Percentiles rank a stretch among this genome's conserved stretches.
phyloP scores from a whole-genome alignment of 2,888 invertebrate genomes.

The Emmelina monodactyla region DNA sequence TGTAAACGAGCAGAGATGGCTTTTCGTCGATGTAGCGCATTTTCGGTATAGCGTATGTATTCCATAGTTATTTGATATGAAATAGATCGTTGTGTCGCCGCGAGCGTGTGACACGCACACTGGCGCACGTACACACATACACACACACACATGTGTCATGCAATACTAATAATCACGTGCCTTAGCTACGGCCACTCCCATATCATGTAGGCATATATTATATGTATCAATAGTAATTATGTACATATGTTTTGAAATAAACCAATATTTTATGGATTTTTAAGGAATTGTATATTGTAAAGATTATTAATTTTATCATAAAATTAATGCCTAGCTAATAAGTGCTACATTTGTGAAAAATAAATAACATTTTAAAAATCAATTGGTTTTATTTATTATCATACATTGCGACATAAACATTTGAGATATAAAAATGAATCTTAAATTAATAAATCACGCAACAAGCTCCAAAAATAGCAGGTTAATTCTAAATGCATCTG shows the following conservation, averaged over 20 bases:
- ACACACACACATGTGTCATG: slow-evolving; percentile 24
- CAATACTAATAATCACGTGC: slow-evolving; percentile 49
- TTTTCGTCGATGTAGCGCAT: no score
- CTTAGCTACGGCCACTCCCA: slow-evolving; percentile 59
- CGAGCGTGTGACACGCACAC: no score
- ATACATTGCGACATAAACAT: slow-evolving; percentile 8
- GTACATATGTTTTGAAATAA: slow-evolving; percentile 64
- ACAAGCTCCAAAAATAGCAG: no score
- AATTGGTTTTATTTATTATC: slow-evolving; percentile 42
- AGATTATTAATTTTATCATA: slow-evolving; percentile 65
- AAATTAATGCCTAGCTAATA: slow-evolving; percentile 62
- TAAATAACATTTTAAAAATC: slow-evolving; percentile 56
- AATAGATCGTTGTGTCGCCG: no score
- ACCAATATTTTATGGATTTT: slow-evolving; percentile 65
- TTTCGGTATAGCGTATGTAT: no score
- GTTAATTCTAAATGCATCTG: no score
- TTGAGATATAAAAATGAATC: no score
- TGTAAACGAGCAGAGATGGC: slow-evolving; percentile 38
- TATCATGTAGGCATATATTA: slow-evolving; percentile 56
- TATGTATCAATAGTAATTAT: slow-evolving; percentile 59
- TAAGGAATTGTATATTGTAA: slow-evolving; percentile 67
- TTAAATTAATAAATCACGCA: no score
- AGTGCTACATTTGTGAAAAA: slow-evolving; percentile 64
- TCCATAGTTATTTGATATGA: no score
- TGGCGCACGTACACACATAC: no score